phyloP scores from a whole-genome alignment of 1,140 invertebrate genomes.

The Acromyrmex heyeri region DNA sequence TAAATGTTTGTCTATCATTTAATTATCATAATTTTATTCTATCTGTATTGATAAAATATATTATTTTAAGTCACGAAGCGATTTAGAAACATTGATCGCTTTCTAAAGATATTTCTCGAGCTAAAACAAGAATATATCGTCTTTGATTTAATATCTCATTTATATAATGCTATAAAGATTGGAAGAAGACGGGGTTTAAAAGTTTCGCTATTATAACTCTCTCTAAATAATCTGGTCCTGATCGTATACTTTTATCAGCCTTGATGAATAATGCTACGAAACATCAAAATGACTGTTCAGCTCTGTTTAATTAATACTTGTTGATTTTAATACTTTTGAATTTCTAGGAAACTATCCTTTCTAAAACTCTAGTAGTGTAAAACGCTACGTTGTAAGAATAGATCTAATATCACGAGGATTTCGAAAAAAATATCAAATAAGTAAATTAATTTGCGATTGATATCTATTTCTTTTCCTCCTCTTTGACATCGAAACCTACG shows the following conservation, averaged over 20 bases:
- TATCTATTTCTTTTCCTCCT: slow-evolving; percentile 74
- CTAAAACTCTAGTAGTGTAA: background rate
- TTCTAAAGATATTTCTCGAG: background rate
- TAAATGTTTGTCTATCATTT: background rate
- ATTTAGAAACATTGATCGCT: slow-evolving; percentile 28
- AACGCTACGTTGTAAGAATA: background rate
- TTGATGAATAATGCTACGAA: slow-evolving; percentile 2
- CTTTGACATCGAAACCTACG: slow-evolving; percentile 81
- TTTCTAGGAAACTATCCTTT: background rate
- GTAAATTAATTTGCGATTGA: background rate
- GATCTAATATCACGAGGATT: background rate
- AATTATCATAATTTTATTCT: slow-evolving; percentile 3
- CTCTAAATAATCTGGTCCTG: slow-evolving; percentile 15
- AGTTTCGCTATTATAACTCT: slow-evolving; percentile 23
- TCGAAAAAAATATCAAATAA: background rate
- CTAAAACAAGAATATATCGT: slow-evolving; percentile 2
- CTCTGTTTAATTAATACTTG: slow-evolving; percentile 18
- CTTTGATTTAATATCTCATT: slow-evolving; percentile 26
- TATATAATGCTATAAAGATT: background rate
- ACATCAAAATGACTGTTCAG: background rate
- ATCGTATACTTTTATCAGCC: slow-evolving; percentile 28
- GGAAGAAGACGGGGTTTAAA: background rate
- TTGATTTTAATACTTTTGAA: slow-evolving; percentile 3
- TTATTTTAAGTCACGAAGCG: slow-evolving; percentile 11
- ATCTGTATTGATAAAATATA: slow-evolving; percentile 18